Evolutionary conservation across 2,888 invertebrate genomes (phyloP).

Genomic region (Alviniconcha strummeri): DNA sequence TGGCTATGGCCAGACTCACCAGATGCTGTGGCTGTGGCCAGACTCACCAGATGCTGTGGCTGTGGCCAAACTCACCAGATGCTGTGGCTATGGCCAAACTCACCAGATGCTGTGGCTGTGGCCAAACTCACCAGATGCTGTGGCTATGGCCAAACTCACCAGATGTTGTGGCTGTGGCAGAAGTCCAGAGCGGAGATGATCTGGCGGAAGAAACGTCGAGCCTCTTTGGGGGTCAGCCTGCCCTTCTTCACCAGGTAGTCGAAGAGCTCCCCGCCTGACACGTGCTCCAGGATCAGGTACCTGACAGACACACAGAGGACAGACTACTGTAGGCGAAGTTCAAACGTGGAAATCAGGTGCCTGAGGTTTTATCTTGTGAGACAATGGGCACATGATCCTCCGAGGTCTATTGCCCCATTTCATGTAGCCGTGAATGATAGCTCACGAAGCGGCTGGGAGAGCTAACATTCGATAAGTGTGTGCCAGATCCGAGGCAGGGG

Average conservation of each 20-base stretch:
- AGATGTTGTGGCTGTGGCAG: conserved; percentile 99
- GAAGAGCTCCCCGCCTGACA: conserved; percentile 98
- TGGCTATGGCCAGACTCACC: too few species aligned
- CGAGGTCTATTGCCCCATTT: too few species aligned
- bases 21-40: too few species aligned
- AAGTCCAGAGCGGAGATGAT: conserved; percentile 99
- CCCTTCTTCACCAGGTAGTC: conserved; percentile 99
- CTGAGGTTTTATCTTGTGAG: not conserved
- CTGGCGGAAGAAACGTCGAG: conserved; percentile 96
- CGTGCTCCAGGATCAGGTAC: conserved; percentile 98
- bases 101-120: too few species aligned
- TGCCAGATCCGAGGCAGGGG: too few species aligned
- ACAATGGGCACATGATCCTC: not conserved
- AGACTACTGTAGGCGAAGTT: not conserved
- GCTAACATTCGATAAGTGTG: too few species aligned
- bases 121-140: too few species aligned
- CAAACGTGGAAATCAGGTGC: not conserved
- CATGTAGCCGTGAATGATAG: too few species aligned
- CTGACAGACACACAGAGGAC: conserved; percentile 75
- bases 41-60: too few species aligned
- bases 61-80: too few species aligned
- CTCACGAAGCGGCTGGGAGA: too few species aligned
- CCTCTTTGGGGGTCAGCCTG: conserved; percentile 96
- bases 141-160: conserved; percentile 79
- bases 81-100: too few species aligned